Percentiles rank a stretch among this genome's conserved stretches.
Conservation (phyloP, 2,888 invertebrate genomes). For the Patella caerulea region DNA sequence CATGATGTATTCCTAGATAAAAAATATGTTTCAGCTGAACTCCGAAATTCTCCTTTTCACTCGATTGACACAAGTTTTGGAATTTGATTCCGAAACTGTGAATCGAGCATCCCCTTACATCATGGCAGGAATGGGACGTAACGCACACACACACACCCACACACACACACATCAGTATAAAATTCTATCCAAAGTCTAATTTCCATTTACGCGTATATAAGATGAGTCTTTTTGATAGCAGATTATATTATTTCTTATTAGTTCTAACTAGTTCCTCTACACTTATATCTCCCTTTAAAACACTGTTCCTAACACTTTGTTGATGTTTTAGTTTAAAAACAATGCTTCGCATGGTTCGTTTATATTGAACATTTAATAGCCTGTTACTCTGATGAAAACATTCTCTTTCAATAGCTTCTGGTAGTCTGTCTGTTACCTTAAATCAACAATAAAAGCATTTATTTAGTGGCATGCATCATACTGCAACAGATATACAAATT, state of each 20-base stretch:
- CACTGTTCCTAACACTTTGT: conserved; percentile 47
- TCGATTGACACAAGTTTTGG: too few relatives aligned
- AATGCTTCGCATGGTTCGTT: conserved; percentile 55
- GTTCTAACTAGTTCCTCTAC: conserved; percentile 55
- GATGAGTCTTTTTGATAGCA: too few relatives aligned
- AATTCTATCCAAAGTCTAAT: not conserved
- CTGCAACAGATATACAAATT: too few relatives aligned
- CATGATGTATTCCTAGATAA: too few relatives aligned
- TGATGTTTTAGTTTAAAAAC: conserved; percentile 60
- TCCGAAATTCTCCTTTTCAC: too few relatives aligned
- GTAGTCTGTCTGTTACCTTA: conserved; percentile 43
- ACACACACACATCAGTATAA: not conserved
- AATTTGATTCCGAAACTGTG: too few relatives aligned
- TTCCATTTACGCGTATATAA: too few relatives aligned
- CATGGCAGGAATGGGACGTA: not conserved
- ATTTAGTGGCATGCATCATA: not conserved
- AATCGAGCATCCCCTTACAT: too few relatives aligned
- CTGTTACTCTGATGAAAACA: conserved; percentile 52
- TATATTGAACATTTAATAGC: conserved; percentile 47
- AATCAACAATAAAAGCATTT: conserved; percentile 16
- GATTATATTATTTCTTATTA: conserved; percentile 31
- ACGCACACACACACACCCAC: not conserved
- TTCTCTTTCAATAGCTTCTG: conserved; percentile 62
- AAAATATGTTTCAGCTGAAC: too few relatives aligned
- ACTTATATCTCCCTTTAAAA: conserved; percentile 48